Conservation (phyloP, 2,888 invertebrate species). For the Eretmocerus hayati region DNA sequence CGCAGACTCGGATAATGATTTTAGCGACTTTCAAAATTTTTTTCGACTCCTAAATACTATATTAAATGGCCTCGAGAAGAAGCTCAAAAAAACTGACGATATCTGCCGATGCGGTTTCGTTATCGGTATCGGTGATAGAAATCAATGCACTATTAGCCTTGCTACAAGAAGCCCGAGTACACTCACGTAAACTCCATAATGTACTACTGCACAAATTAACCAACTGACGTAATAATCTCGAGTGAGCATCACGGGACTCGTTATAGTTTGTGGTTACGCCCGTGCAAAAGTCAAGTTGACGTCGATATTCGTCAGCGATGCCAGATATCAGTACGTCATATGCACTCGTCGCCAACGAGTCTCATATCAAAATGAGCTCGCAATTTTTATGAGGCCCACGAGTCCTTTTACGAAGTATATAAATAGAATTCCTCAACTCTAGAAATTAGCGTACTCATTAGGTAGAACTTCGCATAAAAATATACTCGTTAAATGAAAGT, state of each 20-base stretch:
- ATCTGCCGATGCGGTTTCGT: neutral
- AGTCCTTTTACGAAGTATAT: neutral
- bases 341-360: neutral
- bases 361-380: slow-evolving; percentile 12
- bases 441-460: slow-evolving; percentile 17
- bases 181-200: slow-evolving; percentile 4
- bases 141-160: slow-evolving; percentile 6
- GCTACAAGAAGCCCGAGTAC: neutral
- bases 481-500: slow-evolving; percentile 16
- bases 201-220: neutral
- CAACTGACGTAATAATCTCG: slow-evolving; percentile 5
- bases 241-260: slow-evolving; percentile 12
- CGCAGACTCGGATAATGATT: too few species aligned
- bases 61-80: too few species aligned
- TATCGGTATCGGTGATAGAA: neutral
- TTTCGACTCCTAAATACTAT: too few species aligned
- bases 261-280: slow-evolving; percentile 4
- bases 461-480: slow-evolving; percentile 15
- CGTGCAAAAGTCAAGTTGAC: neutral
- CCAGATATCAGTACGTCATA: neutral
- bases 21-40: too few species aligned
- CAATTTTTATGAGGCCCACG: slow-evolving; percentile 16
- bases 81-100: neutral
- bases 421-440: slow-evolving; percentile 8
- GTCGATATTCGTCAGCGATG: slow-evolving; percentile 7